Base-by-base conservation (phyloP, 1,140 invertebrate genomes). In the Papilio polytes region DNA sequence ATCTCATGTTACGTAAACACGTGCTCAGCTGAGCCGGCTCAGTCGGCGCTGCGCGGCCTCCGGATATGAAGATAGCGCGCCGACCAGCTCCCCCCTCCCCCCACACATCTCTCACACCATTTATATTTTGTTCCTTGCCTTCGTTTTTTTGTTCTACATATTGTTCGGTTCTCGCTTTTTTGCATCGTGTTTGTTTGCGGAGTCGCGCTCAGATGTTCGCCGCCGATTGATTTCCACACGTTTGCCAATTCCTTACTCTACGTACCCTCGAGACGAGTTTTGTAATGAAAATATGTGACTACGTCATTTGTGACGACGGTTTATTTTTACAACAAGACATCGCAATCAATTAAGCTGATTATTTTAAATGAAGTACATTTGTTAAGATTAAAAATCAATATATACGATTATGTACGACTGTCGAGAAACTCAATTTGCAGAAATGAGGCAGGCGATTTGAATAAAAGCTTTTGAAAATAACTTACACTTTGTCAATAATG, bases 1-100 rank as follows among this genome's bases (percentile, higher is more conserved):
- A 70, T 18, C 63, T 70, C 63, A 31, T 36, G 26, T 70, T 70
- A 70, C 56, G n/a, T 44, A 63, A 66, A 26, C 56, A 20, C 36
- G 72, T 46, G 63, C 66, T 74, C 59, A 78, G 78, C 74, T 74
- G 56, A 78, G 74, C 26, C 53, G 76, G 77, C 74, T 78, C 63
- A 79, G 78, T 76, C 63, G 48, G 72, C 44, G 73, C 46, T 56
- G 53, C 18, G 18, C 53, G 53, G 41, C 76, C 76, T 85, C 89
- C 91, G 91, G 90, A 93, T 93, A 91, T 93, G 90, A 93, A 93
- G 91, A 92, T 93, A 93, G 87, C 87, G 85, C 90, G 91, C 91
- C 89, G 85, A 90, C 82, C 84, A 84, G 66, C 81, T 80, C 82
- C 48, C 83, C 81, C 81, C 78, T 80, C 81, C 36, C 7, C 18